Evolutionary conservation across 2,797 vertebrate species (phyloP), one percentile per base, ranked within the genome.

Genomic region (Bovichtus diacanthus): DNA sequence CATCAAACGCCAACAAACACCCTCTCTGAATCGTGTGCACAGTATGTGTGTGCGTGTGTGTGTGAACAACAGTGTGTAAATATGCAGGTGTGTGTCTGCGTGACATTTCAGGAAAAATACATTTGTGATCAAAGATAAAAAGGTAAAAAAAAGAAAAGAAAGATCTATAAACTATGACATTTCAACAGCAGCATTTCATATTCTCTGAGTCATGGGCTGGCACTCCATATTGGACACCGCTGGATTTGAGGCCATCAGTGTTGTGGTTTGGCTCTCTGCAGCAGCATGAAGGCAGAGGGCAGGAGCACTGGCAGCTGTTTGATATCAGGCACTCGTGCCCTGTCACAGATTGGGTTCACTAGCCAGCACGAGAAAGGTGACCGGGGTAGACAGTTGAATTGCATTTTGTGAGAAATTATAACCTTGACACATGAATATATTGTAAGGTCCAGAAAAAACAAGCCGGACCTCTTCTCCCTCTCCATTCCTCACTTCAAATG

Each of bases 141-240:
- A 38, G 34, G 18, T 25, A 34, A 25, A 63, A 43, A 55, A 41
- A 50, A 71, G 31, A 73, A 67, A 38, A 29, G 18, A 25, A 34
- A 25, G 63, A 81, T 88, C 82, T 58, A 88, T 89, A 81, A 80
- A 78, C 83, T 51, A 6, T 92, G 90, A 90, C 87, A 89, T 93
- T 92, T 91, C 73, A 76, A 4, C 66, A 49, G 51, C n/a, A 10
- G 43, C 54, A 25, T 69, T 77, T 81, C n/a, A 80, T 79, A 64
- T 68, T 80, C 50, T 69, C 25, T 29, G 31, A 46, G 75, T 83
- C 12, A 19, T 39, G 36, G 62, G 21, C 18, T 23, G 38, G 38
- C 16, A 13, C 21, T 78, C 46, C 43, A 23, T 54, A 29, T 27
- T 58, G 70, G 63, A 69, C 29, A 19, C 18, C 0, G 51, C 58